Conservation (phyloP, 2,797 vertebrate species). For the Enteromius radiatus region DNA sequence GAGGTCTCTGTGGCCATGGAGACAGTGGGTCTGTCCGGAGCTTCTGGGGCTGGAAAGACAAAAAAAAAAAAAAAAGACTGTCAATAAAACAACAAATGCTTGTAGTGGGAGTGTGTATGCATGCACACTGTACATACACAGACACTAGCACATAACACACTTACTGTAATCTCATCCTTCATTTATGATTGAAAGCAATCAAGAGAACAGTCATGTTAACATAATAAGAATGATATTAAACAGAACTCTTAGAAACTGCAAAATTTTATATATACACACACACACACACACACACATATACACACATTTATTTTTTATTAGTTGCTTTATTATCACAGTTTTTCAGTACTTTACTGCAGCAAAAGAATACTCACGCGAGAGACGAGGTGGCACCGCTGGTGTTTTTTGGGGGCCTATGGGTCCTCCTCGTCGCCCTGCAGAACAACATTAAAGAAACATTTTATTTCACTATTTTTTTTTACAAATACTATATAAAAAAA, state of each 20-base stretch:
- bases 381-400: slow-evolving; percentile 84
- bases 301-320: too few relatives aligned
- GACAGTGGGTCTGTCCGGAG: slow-evolving; percentile 96
- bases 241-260: neutral
- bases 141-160: slow-evolving; percentile 60
- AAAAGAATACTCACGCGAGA: slow-evolving; percentile 85
- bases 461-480: neutral
- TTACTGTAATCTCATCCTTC: slow-evolving; percentile 79
- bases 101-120: neutral
- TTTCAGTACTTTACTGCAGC: neutral
- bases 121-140: slow-evolving; percentile 46
- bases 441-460: slow-evolving; percentile 27
- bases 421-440: slow-evolving; percentile 78
- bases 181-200: slow-evolving; percentile 65
- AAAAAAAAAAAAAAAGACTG: neutral
- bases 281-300: neutral
- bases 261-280: too few relatives aligned
- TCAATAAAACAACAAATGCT: neutral
- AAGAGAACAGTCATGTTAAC: slow-evolving; percentile 49
- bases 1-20: slow-evolving; percentile 95
- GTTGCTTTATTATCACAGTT: neutral
- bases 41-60: slow-evolving; percentile 88
- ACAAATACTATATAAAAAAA: neutral
- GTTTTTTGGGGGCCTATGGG: slow-evolving; percentile 75
- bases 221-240: neutral